Conservation (phyloP, 2,113 vertebrate species). For the Dasyurus viverrinus region DNA sequence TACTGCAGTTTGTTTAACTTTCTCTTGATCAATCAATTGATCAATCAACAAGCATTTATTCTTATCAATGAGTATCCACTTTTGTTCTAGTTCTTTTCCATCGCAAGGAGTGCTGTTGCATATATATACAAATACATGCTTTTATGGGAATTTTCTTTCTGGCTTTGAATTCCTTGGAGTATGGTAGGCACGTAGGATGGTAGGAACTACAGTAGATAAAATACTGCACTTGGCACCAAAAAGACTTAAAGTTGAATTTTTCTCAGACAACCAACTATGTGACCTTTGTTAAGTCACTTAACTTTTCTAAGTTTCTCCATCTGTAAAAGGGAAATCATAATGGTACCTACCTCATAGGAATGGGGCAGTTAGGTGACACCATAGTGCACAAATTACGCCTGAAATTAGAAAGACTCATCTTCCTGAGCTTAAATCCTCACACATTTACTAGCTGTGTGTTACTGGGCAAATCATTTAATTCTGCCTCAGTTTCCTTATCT, state of each 20-base stretch:
- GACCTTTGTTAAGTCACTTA: too few species aligned
- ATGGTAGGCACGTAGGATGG: not conserved
- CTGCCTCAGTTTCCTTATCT: not conserved
- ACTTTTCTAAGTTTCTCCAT: not conserved
- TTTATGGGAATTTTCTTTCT: too few species aligned
- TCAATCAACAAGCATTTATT: not conserved
- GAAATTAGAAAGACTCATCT: not conserved
- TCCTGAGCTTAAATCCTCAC: not conserved
- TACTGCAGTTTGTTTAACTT: not conserved
- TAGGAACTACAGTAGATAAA: not conserved
- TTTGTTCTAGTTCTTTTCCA: not conserved
- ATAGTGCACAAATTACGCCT: too few species aligned
- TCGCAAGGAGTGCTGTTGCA: not conserved
- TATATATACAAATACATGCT: too few species aligned
- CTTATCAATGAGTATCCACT: not conserved
- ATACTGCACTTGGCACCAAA: not conserved
- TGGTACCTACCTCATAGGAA: not conserved
- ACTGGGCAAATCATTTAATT: not conserved
- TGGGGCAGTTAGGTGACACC: too few species aligned
- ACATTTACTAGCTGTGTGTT: not conserved
- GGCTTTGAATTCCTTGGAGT: too few species aligned
- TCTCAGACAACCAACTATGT: not conserved
- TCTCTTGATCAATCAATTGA: not conserved
- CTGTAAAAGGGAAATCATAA: not conserved
- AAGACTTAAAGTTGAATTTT: not conserved